Conservation (phyloP, 1,140 invertebrate genomes). For the Cydia amplana region DNA sequence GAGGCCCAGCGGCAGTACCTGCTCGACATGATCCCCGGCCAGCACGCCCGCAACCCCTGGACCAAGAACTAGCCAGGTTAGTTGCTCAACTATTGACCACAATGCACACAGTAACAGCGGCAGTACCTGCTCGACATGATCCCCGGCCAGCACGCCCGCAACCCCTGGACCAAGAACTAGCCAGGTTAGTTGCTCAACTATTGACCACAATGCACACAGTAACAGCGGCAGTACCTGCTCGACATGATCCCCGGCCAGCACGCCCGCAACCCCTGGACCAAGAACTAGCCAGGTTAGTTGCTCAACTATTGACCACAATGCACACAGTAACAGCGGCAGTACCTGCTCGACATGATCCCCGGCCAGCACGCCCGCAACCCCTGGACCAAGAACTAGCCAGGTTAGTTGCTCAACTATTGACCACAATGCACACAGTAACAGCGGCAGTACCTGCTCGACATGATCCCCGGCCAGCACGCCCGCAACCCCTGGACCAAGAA, state of each 20-base stretch:
- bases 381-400: conserved; percentile 67
- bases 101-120: too few relatives aligned
- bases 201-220: too few relatives aligned
- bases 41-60: conserved; percentile 69
- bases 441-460: too few relatives aligned
- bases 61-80: conserved; percentile 60
- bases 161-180: conserved; percentile 73
- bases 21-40: conserved; percentile 94
- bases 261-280: conserved; percentile 68
- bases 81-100: not conserved
- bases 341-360: conserved; percentile 97
- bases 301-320: too few relatives aligned
- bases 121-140: conserved; percentile 99
- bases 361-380: conserved; percentile 67
- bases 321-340: conserved; percentile 98
- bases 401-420: not conserved
- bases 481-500: too few relatives aligned
- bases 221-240: conserved; percentile 96
- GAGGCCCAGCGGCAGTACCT: conserved; percentile 97
- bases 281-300: conserved; percentile 54
- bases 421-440: too few relatives aligned
- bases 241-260: conserved; percentile 92
- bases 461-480: too few relatives aligned
- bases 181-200: not conserved
- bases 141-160: conserved; percentile 79